phyloP scores from a whole-genome alignment of 2,888 invertebrate species.

The Philaethria dido region DNA sequence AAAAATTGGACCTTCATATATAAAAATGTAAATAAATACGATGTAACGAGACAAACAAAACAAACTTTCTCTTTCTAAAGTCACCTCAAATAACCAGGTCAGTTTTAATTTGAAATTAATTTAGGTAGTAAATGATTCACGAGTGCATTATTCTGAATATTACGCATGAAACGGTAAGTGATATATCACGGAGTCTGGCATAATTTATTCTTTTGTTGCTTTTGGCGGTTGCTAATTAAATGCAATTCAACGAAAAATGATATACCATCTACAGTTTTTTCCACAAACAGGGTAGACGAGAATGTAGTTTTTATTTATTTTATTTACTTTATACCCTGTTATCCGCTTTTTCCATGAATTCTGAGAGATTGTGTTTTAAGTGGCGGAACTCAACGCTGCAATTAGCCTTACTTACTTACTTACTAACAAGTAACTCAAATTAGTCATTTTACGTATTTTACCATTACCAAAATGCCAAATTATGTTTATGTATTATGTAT shows the following conservation, averaged over 20 bases:
- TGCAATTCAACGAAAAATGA: background rate
- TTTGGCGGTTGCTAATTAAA: slow-evolving; percentile 26
- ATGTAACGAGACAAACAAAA: slow-evolving; percentile 38
- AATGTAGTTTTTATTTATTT: no score
- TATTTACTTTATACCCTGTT: no score
- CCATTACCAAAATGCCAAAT: no score
- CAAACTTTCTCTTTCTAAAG: slow-evolving; percentile 48
- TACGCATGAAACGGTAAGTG: slow-evolving; percentile 34
- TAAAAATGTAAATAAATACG: slow-evolving; percentile 33
- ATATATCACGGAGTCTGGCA: slow-evolving; percentile 34
- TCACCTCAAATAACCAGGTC: slow-evolving; percentile 44
- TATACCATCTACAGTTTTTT: no score
- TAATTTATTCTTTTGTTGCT: slow-evolving; percentile 42
- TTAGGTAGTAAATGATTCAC: slow-evolving; percentile 48
- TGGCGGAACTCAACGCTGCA: no score
- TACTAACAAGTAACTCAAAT: no score
- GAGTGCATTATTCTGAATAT: slow-evolving; percentile 43
- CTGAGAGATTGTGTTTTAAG: no score
- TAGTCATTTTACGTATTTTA: no score
- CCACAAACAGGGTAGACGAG: no score
- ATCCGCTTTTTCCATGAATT: no score
- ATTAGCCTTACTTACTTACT: no score
- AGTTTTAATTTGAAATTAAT: slow-evolving; percentile 46
- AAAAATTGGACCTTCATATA: slow-evolving; percentile 3
- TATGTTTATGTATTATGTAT: no score